Percentiles rank a stretch among this genome's conserved stretches.
phyloP scores from a whole-genome alignment of 1,140 invertebrate species.

The Steinernema khuongi region DNA sequence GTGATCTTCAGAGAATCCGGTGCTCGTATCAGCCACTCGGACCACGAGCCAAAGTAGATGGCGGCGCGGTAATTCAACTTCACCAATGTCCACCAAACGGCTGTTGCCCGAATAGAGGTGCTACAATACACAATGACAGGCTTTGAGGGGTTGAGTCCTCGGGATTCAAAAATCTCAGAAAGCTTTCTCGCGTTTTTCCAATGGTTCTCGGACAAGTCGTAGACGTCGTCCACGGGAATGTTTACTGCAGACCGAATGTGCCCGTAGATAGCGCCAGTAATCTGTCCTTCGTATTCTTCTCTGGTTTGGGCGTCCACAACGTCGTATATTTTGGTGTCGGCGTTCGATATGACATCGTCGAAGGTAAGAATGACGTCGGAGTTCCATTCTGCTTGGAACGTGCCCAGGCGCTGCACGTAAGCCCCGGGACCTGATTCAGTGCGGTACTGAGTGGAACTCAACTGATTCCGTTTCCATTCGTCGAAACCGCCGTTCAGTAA shows the following conservation, averaged over 20 bases:
- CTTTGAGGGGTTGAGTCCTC: conserved; percentile 30
- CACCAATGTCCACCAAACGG: conserved; percentile 51
- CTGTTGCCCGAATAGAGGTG: conserved; percentile 43
- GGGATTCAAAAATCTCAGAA: conserved; percentile 31
- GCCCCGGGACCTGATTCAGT: conserved; percentile 25
- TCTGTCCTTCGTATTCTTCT: conserved; percentile 49
- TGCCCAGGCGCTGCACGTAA: not conserved
- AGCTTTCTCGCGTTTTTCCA: conserved; percentile 32
- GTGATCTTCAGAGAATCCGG: conserved; percentile 55
- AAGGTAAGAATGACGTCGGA: conserved; percentile 44
- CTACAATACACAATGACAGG: conserved; percentile 56
- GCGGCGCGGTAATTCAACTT: conserved; percentile 38
- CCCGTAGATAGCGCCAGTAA: conserved; percentile 44
- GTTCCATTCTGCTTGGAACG: not conserved
- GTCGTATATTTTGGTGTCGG: conserved; percentile 39
- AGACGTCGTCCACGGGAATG: conserved; percentile 51
- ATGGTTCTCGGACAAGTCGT: conserved; percentile 32
- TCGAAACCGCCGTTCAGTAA: conserved; percentile 45
- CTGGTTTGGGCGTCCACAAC: conserved; percentile 53
- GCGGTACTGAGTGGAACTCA: conserved; percentile 23
- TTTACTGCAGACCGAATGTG: conserved; percentile 51
- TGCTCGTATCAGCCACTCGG: conserved; percentile 54
- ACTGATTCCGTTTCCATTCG: conserved; percentile 34
- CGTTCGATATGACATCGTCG: conserved; percentile 50
- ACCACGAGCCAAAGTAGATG: conserved; percentile 56